Evolutionary conservation across 2,888 invertebrate species (phyloP), one percentile per base, ranked within the genome.

Genomic region (Hetaerina titia): DNA sequence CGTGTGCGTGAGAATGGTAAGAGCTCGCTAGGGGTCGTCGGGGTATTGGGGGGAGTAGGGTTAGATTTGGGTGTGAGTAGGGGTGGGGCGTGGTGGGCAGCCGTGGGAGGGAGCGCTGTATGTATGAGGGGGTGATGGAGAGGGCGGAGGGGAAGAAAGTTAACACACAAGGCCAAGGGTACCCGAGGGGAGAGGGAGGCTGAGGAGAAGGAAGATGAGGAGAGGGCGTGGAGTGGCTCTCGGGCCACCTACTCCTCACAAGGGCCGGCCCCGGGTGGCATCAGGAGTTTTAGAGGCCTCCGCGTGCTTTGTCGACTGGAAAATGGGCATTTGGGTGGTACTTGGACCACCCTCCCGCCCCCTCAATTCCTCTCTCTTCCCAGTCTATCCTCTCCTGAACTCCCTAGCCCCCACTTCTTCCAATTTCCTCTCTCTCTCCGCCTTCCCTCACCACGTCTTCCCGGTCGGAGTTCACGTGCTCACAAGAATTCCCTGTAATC

Each of bases 271-370:
- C 9, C 25, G 81, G 81, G 81, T 31, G 81, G 81, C 69, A 69
- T 90, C 31, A 63, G 45, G 92, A 89, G 89, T 89, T 89, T 45
- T 45, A 1, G 45, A 45, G 69, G 45, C 92, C 22, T 89, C 56
- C 57, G 89, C 58, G 69, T 92, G 92, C 92, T 69, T 92, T 57
- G 69, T 92, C 92, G 92, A 92, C 92, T 92, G 92, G 92, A 92
- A 92, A 92, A 92, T 92, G 92, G 92, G 92, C 92, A 92, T 56
- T 92, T 69, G 69, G 74, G 69, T 56, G 69, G 90, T 63, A 31
- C 64, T 69, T 92, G 56, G 64, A 13, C 81, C 81, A 25, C 81
- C 4, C 11, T 0, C 22, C 13, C 22, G n/a, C n/a, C n/a, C 11
- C 5, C 81, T 11, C 25, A 25, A 13, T 31, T 22, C 11, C 13